Conservation (phyloP, 2,888 invertebrate species). For the Altica lythri region DNA sequence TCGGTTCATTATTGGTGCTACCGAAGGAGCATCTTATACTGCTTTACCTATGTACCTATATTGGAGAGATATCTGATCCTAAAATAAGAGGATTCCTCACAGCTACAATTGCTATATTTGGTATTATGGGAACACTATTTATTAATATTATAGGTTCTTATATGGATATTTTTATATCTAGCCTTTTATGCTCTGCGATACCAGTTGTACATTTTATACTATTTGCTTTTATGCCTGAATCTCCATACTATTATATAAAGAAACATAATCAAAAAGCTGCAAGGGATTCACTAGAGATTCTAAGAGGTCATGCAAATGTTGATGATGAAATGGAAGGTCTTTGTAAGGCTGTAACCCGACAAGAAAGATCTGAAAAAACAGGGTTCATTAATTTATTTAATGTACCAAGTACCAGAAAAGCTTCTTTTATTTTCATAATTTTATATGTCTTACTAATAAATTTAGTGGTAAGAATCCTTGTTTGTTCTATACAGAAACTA, state of each 20-base stretch:
- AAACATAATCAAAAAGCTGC: slow-evolving; percentile 58
- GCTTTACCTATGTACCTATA: slow-evolving; percentile 63
- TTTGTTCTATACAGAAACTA: slow-evolving; percentile 66
- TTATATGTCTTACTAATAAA: slow-evolving; percentile 67
- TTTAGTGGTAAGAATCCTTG: slow-evolving; percentile 69
- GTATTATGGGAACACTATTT: slow-evolving; percentile 61
- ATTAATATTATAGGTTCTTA: slow-evolving; percentile 67
- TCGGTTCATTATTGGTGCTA: slow-evolving; percentile 59
- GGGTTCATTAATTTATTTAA: slow-evolving; percentile 60
- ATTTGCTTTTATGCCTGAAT: slow-evolving; percentile 71
- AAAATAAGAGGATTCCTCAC: slow-evolving; percentile 65
- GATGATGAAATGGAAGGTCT: slow-evolving; percentile 59
- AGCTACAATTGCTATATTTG: slow-evolving; percentile 63
- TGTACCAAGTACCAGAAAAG: slow-evolving; percentile 64
- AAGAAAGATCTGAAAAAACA: slow-evolving; percentile 57
- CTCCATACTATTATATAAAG: slow-evolving; percentile 61
- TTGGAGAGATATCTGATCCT: slow-evolving; percentile 65
- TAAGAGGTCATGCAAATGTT: slow-evolving; percentile 61
- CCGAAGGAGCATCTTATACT: slow-evolving; percentile 55
- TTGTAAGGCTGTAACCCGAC: slow-evolving; percentile 50
- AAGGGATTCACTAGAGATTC: slow-evolving; percentile 60
- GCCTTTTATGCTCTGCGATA: slow-evolving; percentile 63
- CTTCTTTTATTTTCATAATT: slow-evolving; percentile 64
- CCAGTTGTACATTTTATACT: slow-evolving; percentile 63
- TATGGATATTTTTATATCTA: slow-evolving; percentile 62